A percentile compares a stretch with the other conserved stretches of the same genome.
Conservation (phyloP, 2,888 invertebrate species). For the Unio pictorum region DNA sequence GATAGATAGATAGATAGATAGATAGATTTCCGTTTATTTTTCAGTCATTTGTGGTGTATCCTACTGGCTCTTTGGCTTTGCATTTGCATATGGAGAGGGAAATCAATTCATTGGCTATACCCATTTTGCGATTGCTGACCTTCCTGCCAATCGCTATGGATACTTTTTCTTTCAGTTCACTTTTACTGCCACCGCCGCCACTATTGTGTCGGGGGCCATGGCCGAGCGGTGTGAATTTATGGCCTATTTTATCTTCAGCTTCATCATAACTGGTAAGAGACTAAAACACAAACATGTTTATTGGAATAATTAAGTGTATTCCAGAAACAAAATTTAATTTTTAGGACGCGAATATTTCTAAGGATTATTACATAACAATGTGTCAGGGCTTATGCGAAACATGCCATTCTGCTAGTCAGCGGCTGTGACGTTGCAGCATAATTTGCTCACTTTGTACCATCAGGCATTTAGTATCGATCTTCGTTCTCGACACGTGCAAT, state of each 20-base stretch:
- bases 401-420: no score
- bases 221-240: conserved; percentile 75
- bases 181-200: conserved; percentile 76
- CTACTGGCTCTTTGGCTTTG: conserved; percentile 56
- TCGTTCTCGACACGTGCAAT: no score
- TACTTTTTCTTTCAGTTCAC: conserved; percentile 75
- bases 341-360: no score
- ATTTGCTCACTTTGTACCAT: no score
- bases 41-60: conserved; percentile 54
- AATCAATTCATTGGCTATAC: conserved; percentile 70
- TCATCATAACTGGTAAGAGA: conserved; percentile 73
- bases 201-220: conserved; percentile 75
- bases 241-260: conserved; percentile 74
- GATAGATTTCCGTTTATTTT: background rate
- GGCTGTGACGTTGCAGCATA: no score
- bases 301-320: no score
- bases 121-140: conserved; percentile 43
- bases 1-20: no score
- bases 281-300: no score
- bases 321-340: no score
- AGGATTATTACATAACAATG: no score
- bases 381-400: no score
- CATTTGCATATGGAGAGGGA: conserved; percentile 53
- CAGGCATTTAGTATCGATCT: no score
- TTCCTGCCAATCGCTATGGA: conserved; percentile 46